Conservation (phyloP, 2,113 vertebrate genomes). For the Cebidichthys violaceus region DNA sequence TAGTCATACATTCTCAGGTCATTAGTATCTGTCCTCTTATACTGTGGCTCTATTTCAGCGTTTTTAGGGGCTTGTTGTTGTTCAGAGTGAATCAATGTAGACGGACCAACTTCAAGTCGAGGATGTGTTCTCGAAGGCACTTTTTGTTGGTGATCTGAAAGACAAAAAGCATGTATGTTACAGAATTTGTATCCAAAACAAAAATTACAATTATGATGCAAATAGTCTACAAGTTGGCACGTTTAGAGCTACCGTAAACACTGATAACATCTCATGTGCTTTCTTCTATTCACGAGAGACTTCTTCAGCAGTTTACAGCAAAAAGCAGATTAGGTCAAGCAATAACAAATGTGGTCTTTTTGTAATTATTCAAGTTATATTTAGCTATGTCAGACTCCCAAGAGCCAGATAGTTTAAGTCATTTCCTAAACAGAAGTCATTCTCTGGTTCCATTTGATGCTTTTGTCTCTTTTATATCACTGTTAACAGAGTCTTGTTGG, state of each 20-base stretch:
- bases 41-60: slow-evolving; percentile 45
- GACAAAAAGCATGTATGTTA: slow-evolving; percentile 36
- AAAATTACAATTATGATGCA: not conserved
- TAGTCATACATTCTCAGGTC: slow-evolving; percentile 72
- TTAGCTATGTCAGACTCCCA: slow-evolving; percentile 4
- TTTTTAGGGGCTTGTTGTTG: slow-evolving; percentile 63
- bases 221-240: not conserved
- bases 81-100: slow-evolving; percentile 69
- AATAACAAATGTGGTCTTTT: slow-evolving; percentile 34
- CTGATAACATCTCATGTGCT: slow-evolving; percentile 1
- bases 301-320: not conserved
- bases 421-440: not conserved
- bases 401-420: not conserved
- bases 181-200: not conserved
- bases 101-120: slow-evolving; percentile 70
- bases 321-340: slow-evolving; percentile 5
- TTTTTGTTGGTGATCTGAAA: slow-evolving; percentile 89
- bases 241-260: slow-evolving; percentile 6
- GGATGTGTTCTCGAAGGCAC: slow-evolving; percentile 88
- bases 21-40: slow-evolving; percentile 62
- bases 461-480: not conserved
- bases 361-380: slow-evolving; percentile 15
- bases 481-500: not conserved
- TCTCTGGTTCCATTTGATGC: not conserved
- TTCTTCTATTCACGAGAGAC: slow-evolving; percentile 11